phyloP scores from a whole-genome alignment of 1,140 invertebrate genomes.

The Ips typographus region DNA sequence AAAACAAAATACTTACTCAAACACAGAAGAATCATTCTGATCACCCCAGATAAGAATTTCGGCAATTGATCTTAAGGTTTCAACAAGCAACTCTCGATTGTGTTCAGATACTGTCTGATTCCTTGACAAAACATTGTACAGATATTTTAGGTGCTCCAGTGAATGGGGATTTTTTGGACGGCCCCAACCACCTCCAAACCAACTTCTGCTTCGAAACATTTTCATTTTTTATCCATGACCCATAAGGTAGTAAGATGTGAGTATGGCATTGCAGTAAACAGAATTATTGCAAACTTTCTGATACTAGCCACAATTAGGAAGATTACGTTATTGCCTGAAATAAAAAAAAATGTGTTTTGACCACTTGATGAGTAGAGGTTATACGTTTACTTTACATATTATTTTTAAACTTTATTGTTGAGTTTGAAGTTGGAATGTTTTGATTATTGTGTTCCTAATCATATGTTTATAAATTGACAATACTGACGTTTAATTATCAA shows the following conservation, averaged over 20 bases:
- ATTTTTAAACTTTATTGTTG: too few species aligned
- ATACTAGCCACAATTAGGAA: too few species aligned
- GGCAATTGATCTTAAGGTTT: conserved; percentile 94
- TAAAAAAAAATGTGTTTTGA: too few species aligned
- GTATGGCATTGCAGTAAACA: too few species aligned
- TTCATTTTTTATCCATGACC: conserved; percentile 9
- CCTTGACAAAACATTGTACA: conserved; percentile 93
- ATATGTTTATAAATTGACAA: too few species aligned
- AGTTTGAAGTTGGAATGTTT: too few species aligned
- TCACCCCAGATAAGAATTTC: conserved; percentile 99
- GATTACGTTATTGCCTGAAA: too few species aligned
- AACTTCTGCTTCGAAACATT: conserved; percentile 85
- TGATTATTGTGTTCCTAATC: too few species aligned
- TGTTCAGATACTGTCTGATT: conserved; percentile 96
- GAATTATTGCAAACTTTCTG: too few species aligned
- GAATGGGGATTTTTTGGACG: conserved; percentile 96
- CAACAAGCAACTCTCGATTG: conserved; percentile 93
- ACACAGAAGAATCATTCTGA: conserved; percentile 98
- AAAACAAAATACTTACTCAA: conserved; percentile 78
- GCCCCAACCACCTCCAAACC: conserved; percentile 84
- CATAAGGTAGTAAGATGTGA: not conserved
- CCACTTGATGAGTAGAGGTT: too few species aligned
- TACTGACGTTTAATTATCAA: too few species aligned
- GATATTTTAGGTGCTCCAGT: conserved; percentile 93
- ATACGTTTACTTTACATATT: too few species aligned